Evolutionary conservation across 2,113 vertebrate species (phyloP), one percentile per base, ranked within the genome.

Genomic region (Pipra filicauda): DNA sequence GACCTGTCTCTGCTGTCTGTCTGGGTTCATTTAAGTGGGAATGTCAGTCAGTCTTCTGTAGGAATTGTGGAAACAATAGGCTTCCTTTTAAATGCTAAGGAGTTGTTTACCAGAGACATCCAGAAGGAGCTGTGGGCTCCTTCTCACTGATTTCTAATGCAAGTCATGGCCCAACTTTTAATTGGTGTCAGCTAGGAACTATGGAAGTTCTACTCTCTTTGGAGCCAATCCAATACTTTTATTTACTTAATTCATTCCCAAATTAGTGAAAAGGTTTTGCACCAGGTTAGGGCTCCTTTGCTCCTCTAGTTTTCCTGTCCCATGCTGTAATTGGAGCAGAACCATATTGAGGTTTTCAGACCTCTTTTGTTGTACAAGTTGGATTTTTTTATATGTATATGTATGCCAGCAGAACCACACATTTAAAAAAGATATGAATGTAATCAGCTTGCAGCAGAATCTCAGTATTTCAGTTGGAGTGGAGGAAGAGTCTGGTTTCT

Each of bases 321-420:
- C 52, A 23, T 97, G 89, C 97, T 97, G 91, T 97, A 98, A 98
- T 97, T 91, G 69, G 72, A 97, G 97, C 97, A 98, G 98, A 98
- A 98, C 95, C 95, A 91, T 96, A 85, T 72, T 9, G 51, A 95
- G 80, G 76, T 93, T 97, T 98, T 97, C 96, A 93, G 75, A 62
- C 7, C 37, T 19, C 30, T 59, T 93, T 92, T 95, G 65, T 30
- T 85, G 41, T 41, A 24, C 13, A 58, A 49, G n/a, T n/a, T 73
- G 43, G 70, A 44, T 78, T 83, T 71, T 17, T 89, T 69, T 67
- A 4, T 28, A 17, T 57, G 28, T 30, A 20, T 48, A 49, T 74
- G 5, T 5, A 15, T 67, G 35, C 31, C 19, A 71, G 12, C 28
- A 77, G 21, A 79, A 52, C 22, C 18, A 73, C 54, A 20, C 43